Evolutionary conservation across 2,113 vertebrate species (phyloP).

Genomic region (Peromyscus leucopus): DNA sequence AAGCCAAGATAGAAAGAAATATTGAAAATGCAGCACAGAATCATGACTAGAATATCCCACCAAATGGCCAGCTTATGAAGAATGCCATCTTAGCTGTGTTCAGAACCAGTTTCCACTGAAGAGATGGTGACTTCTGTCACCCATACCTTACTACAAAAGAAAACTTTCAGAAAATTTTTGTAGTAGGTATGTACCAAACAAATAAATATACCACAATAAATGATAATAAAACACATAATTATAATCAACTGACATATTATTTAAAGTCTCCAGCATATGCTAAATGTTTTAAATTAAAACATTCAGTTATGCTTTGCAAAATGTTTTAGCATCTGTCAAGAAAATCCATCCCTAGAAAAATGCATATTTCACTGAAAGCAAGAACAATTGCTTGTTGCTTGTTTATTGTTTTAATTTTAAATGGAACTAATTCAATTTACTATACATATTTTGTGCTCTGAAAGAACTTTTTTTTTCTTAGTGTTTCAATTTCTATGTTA

Average conservation of each 20-base stretch:
- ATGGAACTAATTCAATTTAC: neutral
- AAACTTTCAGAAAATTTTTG: neutral
- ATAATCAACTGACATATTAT: neutral
- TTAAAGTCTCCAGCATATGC: neutral
- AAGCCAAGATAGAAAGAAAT: conserved; percentile 6
- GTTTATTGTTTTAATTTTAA: neutral
- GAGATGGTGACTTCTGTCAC: neutral
- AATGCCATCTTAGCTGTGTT: neutral
- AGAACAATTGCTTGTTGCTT: neutral
- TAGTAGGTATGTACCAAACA: neutral
- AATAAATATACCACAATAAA: neutral
- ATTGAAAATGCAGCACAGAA: neutral
- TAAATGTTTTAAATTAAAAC: conserved; percentile 37
- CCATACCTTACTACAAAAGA: neutral
- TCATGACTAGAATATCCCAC: neutral
- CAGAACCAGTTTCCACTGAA: neutral
- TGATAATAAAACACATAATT: neutral
- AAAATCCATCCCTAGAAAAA: neutral
- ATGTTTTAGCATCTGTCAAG: neutral
- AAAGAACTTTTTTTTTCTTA: neutral
- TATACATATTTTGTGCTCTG: neutral
- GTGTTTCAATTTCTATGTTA: neutral
- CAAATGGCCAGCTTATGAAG: neutral
- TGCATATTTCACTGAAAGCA: neutral
- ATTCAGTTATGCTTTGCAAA: neutral